A percentile compares a stretch with the other conserved stretches of the same genome.
phyloP scores from a whole-genome alignment of 2,797 vertebrate genomes.

The Kryptolebias ocellatus region DNA sequence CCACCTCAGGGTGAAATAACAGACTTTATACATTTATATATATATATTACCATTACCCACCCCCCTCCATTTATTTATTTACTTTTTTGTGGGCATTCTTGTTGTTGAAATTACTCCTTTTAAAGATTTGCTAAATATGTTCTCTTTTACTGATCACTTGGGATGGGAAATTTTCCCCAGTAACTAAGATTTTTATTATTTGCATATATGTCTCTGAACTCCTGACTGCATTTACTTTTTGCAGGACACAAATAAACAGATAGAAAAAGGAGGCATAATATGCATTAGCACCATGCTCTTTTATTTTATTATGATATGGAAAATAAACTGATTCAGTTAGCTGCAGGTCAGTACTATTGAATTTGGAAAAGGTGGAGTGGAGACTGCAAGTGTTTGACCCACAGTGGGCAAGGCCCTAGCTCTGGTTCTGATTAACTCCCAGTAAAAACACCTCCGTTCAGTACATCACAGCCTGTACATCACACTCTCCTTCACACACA shows the following conservation, averaged over 20 bases:
- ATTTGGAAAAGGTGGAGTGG: slow-evolving; percentile 13
- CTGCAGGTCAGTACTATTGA: slow-evolving; percentile 1
- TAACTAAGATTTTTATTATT: no score
- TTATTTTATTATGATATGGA: not conserved
- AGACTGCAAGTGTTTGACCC: slow-evolving; percentile 29
- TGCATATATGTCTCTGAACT: not conserved
- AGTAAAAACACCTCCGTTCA: slow-evolving; percentile 76
- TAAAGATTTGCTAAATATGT: no score
- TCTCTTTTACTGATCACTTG: no score
- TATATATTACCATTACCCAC: no score
- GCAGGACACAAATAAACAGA: no score
- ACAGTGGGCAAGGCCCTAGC: slow-evolving; percentile 53
- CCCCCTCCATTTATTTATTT: no score
- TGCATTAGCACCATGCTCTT: not conserved
- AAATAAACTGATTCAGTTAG: not conserved
- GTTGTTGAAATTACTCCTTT: no score
- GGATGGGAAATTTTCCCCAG: no score
- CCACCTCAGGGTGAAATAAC: not conserved
- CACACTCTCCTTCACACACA: slow-evolving; percentile 51
- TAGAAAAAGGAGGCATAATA: not conserved
- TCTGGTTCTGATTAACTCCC: slow-evolving; percentile 79
- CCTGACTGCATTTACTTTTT: not conserved
- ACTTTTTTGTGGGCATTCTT: no score
- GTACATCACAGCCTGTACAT: slow-evolving; percentile 76
- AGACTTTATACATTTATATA: not conserved